phyloP scores from a whole-genome alignment of 2,113 vertebrate species.

The Lasiurus borealis region DNA sequence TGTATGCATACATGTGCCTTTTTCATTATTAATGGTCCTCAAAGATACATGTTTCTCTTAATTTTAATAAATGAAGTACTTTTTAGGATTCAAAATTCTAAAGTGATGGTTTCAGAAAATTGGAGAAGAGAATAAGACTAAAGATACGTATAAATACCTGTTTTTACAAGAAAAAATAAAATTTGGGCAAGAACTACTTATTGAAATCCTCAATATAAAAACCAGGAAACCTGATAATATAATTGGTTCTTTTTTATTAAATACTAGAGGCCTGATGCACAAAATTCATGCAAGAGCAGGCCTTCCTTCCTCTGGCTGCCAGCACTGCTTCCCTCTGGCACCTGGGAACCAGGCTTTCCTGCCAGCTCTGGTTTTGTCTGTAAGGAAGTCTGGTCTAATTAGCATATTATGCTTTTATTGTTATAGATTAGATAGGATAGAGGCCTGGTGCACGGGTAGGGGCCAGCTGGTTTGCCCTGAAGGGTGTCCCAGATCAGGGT shows the following conservation, averaged over 20 bases:
- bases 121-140: not conserved
- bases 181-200: not conserved
- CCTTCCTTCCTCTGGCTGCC: no score
- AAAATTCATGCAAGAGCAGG: no score
- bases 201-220: not conserved
- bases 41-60: not conserved
- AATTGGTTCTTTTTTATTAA: not conserved
- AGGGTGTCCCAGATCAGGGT: no score
- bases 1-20: not conserved
- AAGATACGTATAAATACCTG: not conserved
- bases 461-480: no score
- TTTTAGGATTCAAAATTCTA: constrained; percentile 9
- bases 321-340: no score
- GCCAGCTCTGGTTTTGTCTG: no score
- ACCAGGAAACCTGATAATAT: not conserved
- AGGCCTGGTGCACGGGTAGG: no score
- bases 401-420: no score
- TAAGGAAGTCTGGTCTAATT: no score
- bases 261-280: not conserved
- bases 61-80: not conserved
- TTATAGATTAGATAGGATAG: no score
- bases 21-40: not conserved
- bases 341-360: no score
- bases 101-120: not conserved
- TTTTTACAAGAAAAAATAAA: not conserved